Conservation (phyloP, 1,140 invertebrate species). For the Nephila pilipes region DNA sequence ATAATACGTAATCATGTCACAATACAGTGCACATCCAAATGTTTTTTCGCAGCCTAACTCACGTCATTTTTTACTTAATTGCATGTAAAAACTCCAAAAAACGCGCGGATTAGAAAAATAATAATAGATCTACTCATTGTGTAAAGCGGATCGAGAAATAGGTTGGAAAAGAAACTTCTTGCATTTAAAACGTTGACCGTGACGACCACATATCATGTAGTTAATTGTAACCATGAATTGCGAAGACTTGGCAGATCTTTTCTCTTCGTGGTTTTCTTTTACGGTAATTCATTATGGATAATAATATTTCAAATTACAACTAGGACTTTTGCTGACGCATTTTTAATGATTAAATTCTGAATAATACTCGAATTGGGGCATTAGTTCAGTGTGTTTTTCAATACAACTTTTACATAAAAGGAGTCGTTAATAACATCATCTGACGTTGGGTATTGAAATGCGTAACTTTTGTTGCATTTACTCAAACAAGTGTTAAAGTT, state of each 20-base stretch:
- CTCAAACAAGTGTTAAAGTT: no score
- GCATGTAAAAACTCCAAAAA: background rate
- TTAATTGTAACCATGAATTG: background rate
- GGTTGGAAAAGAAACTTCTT: conserved; percentile 1
- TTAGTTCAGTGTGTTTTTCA: background rate
- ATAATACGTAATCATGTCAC: background rate
- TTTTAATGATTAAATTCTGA: background rate
- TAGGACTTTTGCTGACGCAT: background rate
- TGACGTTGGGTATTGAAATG: background rate
- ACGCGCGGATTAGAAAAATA: conserved; percentile 25
- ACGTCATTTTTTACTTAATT: background rate
- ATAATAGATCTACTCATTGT: conserved; percentile 3
- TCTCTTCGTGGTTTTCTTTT: background rate
- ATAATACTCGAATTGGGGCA: background rate
- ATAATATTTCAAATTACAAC: background rate
- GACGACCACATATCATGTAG: conserved; percentile 19
- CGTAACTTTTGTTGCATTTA: no score
- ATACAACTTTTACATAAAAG: background rate
- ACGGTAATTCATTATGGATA: background rate
- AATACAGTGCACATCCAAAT: background rate
- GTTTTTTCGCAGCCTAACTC: background rate
- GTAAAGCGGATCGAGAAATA: background rate
- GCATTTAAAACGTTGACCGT: conserved; percentile 22
- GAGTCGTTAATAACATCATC: background rate
- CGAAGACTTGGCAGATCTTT: background rate